A percentile compares a stretch with the other conserved stretches of the same genome.
Conservation (phyloP, 1,140 invertebrate genomes). For the Battus philenor region DNA sequence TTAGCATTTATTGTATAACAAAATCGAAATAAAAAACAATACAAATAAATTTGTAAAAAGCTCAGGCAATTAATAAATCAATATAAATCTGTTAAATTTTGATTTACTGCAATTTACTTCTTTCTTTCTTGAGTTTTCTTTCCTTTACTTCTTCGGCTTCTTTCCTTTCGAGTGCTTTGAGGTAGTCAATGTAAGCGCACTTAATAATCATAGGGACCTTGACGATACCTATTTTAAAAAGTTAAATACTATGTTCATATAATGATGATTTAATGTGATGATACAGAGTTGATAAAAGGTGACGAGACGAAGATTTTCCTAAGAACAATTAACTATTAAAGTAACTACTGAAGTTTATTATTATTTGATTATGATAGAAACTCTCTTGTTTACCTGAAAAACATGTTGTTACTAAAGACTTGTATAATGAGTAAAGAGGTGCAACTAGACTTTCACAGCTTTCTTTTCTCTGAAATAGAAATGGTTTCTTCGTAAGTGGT, state of each 20-base stretch:
- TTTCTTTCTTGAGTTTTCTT: constrained; percentile 44
- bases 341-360: too few relatives aligned
- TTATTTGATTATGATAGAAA: background rate
- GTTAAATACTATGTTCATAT: constrained; percentile 2
- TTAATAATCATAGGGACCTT: constrained; percentile 58
- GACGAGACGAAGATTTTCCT: background rate
- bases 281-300: background rate
- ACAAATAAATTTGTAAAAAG: too few relatives aligned
- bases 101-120: constrained; percentile 18
- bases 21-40: too few relatives aligned
- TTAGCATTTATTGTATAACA: too few relatives aligned
- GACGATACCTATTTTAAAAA: constrained; percentile 53
- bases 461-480: constrained; percentile 53
- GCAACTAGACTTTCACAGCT: constrained; percentile 43
- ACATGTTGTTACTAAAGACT: constrained; percentile 50
- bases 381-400: constrained; percentile 42
- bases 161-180: constrained; percentile 49
- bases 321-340: too few relatives aligned
- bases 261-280: background rate
- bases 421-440: constrained; percentile 53
- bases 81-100: too few relatives aligned
- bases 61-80: too few relatives aligned
- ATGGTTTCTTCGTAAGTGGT: too few relatives aligned
- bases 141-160: constrained; percentile 38
- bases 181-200: constrained; percentile 59